phyloP scores from a whole-genome alignment of 2,888 invertebrate genomes.

The Cotesia congregata region DNA sequence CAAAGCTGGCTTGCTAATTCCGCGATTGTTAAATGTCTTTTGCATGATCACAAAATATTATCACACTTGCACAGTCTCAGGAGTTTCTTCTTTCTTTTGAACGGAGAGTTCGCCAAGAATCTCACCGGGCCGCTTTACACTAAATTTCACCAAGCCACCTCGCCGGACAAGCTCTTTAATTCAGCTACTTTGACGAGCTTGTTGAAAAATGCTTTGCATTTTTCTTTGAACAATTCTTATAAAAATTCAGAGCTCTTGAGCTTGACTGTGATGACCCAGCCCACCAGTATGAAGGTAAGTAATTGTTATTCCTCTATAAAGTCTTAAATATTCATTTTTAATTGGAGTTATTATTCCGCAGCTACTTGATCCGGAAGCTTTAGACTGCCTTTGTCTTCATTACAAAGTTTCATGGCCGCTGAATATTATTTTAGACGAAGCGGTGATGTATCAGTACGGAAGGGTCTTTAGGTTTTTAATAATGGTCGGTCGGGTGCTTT shows the following conservation, averaged over 20 bases:
- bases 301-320: conserved; percentile 27
- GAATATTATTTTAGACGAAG: conserved; percentile 81
- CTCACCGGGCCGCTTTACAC: conserved; percentile 80
- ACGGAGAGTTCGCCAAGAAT: conserved; percentile 83
- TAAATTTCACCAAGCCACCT: conserved; percentile 76
- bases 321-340: conserved; percentile 11
- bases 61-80: conserved; percentile 82
- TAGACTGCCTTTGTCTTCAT: conserved; percentile 79
- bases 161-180: conserved; percentile 79
- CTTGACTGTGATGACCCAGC: conserved; percentile 60
- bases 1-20: conserved; percentile 81
- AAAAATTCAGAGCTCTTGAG: conserved; percentile 63
- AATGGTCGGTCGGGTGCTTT: conserved; percentile 82
- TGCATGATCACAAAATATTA: conserved; percentile 78
- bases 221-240: conserved; percentile 73
- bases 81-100: conserved; percentile 84
- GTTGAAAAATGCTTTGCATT: conserved; percentile 78
- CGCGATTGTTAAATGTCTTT: conserved; percentile 79
- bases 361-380: conserved; percentile 74
- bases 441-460: conserved; percentile 79
- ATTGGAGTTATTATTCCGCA: conserved; percentile 39
- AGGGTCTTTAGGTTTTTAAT: conserved; percentile 83
- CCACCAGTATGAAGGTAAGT: conserved; percentile 70
- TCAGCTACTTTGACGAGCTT: conserved; percentile 79
- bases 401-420: conserved; percentile 84